Conservation (phyloP, 2,113 vertebrate species). For the Sapajus apella region DNA sequence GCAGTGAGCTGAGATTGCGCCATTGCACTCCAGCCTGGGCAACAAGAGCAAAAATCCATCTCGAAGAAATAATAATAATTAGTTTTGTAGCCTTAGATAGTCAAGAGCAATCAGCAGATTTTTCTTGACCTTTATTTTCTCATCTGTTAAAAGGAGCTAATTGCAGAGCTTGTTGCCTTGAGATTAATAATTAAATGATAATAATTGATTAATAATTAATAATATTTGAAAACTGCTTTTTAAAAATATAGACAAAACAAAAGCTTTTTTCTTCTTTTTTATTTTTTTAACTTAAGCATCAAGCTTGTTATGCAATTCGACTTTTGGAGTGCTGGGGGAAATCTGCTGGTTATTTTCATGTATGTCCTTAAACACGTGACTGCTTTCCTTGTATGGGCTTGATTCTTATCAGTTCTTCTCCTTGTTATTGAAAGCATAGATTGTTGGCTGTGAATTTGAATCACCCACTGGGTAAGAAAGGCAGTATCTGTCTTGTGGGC, state of each 20-base stretch:
- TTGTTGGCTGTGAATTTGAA: not conserved
- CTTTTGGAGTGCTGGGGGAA: not conserved
- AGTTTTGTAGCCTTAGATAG: not conserved
- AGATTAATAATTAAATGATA: conserved; percentile 17
- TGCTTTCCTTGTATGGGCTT: not conserved
- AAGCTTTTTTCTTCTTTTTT: not conserved
- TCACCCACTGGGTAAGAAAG: not conserved
- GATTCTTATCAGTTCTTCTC: not conserved
- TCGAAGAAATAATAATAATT: not conserved
- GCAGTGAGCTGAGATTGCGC: too few relatives aligned
- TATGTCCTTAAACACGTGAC: not conserved
- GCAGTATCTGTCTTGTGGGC: not conserved
- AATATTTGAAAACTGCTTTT: not conserved
- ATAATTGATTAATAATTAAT: not conserved
- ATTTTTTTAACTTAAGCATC: not conserved
- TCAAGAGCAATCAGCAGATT: not conserved
- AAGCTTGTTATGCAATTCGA: not conserved
- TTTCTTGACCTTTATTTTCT: not conserved
- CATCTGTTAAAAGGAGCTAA: conserved; percentile 31
- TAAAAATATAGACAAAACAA: not conserved
- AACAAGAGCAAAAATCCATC: too few relatives aligned
- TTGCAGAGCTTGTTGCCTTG: not conserved
- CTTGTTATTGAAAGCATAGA: not conserved
- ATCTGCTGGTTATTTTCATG: not conserved
- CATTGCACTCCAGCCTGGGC: too few relatives aligned